Evolutionary conservation across 2,888 invertebrate genomes (phyloP).

Genomic region (Ormyrus labotus): DNA sequence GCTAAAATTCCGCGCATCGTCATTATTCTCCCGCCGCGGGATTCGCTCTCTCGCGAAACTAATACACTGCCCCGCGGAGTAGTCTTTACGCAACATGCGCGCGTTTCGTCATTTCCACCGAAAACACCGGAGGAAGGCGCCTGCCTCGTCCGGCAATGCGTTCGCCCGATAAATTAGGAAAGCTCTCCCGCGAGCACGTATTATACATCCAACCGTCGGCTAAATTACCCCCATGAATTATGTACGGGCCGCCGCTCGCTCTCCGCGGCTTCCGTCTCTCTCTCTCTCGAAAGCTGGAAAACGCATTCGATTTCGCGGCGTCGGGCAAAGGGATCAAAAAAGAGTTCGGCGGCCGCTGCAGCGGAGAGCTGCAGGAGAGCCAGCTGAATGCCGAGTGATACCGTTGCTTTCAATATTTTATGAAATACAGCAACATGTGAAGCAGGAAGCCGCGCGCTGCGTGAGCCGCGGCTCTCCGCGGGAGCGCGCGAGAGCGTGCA

Average conservation of each 20-base stretch:
- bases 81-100: too few species aligned
- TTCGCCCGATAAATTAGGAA: conserved; percentile 30
- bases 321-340: too few species aligned
- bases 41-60: too few species aligned
- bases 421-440: conserved; percentile 54
- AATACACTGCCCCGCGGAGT: too few species aligned
- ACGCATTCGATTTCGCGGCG: conserved; percentile 43
- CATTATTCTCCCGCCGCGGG: not conserved
- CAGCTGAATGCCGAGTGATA: conserved; percentile 48
- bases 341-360: not conserved
- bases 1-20: not conserved
- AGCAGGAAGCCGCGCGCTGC: conserved; percentile 53
- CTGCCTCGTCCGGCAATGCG: not conserved
- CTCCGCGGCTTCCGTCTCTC: not conserved
- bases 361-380: not conserved
- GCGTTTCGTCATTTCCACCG: too few species aligned
- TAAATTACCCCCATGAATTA: conserved; percentile 55
- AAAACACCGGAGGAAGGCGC: not conserved
- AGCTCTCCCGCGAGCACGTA: too few species aligned
- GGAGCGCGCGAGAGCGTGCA: conserved; percentile 27
- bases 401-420: conserved; percentile 57
- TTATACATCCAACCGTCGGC: too few species aligned
- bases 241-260: conserved; percentile 26
- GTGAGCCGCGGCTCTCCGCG: conserved; percentile 12
- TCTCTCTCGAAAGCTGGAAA: conserved; percentile 21